Percentiles rank a stretch among this genome's conserved stretches.
Conservation (phyloP, 2,797 vertebrate genomes). For the Urocyon cinereoargenteus region DNA sequence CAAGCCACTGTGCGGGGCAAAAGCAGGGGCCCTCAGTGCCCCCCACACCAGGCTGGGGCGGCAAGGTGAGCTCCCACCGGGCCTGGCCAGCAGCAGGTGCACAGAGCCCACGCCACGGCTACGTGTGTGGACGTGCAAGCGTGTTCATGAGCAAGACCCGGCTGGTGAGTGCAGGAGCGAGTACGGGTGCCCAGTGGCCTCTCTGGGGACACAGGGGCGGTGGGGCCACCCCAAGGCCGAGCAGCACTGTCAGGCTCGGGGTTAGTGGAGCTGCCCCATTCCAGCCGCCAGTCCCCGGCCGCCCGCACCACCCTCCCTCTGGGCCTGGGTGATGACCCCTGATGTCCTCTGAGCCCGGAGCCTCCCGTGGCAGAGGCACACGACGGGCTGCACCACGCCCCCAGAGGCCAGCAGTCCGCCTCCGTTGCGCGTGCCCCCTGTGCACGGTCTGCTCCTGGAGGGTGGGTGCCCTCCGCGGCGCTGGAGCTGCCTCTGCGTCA, state of each 20-base stretch:
- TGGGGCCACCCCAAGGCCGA: neutral
- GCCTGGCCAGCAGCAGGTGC: neutral
- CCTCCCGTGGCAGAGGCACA: rapidly evolving
- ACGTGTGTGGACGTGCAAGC: no score
- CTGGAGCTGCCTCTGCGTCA: rapidly evolving
- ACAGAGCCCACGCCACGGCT: neutral
- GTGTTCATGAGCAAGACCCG: neutral
- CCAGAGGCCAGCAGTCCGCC: no score
- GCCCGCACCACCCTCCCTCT: no score
- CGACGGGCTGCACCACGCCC: rapidly evolving
- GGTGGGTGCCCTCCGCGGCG: rapidly evolving
- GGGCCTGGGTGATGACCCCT: neutral
- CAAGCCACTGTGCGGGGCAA: neutral
- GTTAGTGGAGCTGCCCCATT: no score
- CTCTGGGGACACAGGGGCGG: neutral
- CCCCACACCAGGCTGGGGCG: no score
- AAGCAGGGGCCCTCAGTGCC: neutral
- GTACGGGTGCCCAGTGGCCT: neutral
- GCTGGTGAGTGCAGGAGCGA: neutral
- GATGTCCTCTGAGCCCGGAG: rapidly evolving
- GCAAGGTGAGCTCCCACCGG: neutral
- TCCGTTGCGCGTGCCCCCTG: rapidly evolving
- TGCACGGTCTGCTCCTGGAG: rapidly evolving
- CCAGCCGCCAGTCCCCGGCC: no score
- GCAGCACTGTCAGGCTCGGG: rapidly evolving